Base-by-base conservation (phyloP, 2,797 vertebrate genomes). In the Strix occidentalis region DNA sequence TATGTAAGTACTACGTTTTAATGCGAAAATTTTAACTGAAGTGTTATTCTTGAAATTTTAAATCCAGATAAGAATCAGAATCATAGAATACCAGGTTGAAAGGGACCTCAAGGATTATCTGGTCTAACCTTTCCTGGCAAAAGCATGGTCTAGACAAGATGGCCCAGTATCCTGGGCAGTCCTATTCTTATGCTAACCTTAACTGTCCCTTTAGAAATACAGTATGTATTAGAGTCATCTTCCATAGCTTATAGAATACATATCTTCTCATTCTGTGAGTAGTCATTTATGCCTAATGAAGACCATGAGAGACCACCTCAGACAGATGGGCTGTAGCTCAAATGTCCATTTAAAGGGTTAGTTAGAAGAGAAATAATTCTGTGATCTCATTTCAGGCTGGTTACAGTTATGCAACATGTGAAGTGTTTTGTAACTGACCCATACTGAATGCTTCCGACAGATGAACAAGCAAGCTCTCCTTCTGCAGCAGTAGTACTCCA, bases 361-460 rank as follows among this genome's bases (percentile, higher is more conserved):
- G 63, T 35, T 83, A 70, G 74, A 77, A 93, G 83, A 90, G 29
- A 89, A 90, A 74, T 66, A 91, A 75, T 81, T 74, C 58, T 41
- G 35, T 95, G 93, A 94, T 70, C 75, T 96, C 93, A 94, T 71
- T 68, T 85, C 69, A 81, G 79, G 50, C 82, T 85, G 77, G 64
- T 83, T 75, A 50, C 23, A 61, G 33, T 83, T 93, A 89, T 39
- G 69, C 72, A 95, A 89, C 65, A 66, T 10, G 33, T 37, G 68
- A 10, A 83, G 82, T 45, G 54, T 76, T 90, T 78, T 94, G 79
- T 70, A 85, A 15, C 33, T 61, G 75, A 79, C 66, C 91, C 58
- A 66, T 64, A 54, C 18, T 21, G 53, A 48, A 79, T 82, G 65
- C 69, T 65, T 95, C 72, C 1, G 1, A 68, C 26, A 89, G 37